phyloP scores from a whole-genome alignment of 2,797 vertebrate genomes.

The Decapterus maruadsi region DNA sequence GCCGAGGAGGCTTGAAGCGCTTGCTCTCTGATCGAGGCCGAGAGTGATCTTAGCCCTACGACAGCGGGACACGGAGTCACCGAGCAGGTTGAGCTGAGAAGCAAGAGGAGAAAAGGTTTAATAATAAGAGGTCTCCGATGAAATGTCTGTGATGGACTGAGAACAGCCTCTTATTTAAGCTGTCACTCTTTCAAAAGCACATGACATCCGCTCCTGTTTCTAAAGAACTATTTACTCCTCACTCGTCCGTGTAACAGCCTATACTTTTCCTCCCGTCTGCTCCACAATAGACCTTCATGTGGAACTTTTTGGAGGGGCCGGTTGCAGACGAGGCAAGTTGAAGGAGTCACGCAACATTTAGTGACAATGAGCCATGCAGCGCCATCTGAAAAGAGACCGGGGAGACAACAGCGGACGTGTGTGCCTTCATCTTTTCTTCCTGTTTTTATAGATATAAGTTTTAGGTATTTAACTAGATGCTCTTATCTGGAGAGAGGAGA shows the following conservation, averaged over 20 bases:
- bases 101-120: not conserved
- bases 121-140: constrained; percentile 11
- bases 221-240: constrained; percentile 64
- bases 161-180: constrained; percentile 29
- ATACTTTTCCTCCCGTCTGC: constrained; percentile 42
- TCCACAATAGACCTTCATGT: constrained; percentile 53
- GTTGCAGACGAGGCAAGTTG: constrained; percentile 46
- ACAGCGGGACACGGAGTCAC: constrained; percentile 11
- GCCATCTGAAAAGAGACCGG: constrained; percentile 24
- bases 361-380: constrained; percentile 66
- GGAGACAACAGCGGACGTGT: constrained; percentile 9
- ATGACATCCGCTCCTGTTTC: constrained; percentile 55
- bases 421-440: not conserved
- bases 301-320: constrained; percentile 54
- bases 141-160: constrained; percentile 24
- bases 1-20: constrained; percentile 52
- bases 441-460: constrained; percentile 10
- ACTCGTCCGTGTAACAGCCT: constrained; percentile 30
- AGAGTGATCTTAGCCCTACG: constrained; percentile 13
- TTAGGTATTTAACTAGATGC: not conserved
- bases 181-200: constrained; percentile 60
- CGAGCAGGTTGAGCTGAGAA: not conserved
- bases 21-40: constrained; percentile 42
- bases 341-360: constrained; percentile 75
- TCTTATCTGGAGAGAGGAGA: not conserved